Evolutionary conservation across 2,888 invertebrate genomes (phyloP).

Genomic region (Sipunculus nudus): DNA sequence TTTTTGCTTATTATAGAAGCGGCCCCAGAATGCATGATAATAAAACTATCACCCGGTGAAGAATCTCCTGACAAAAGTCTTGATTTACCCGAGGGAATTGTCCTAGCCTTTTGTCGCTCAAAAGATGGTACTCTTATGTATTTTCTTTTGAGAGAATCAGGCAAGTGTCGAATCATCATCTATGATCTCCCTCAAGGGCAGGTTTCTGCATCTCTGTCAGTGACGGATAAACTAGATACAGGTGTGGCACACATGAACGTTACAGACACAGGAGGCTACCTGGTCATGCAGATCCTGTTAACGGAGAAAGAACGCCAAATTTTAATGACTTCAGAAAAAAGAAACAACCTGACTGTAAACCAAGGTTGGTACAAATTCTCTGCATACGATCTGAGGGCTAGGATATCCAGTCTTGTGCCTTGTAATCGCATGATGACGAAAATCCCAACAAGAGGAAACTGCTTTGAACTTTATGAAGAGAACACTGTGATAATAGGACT

Average conservation of each 20-base stretch:
- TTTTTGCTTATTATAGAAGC: too few relatives aligned
- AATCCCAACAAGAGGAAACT: slow-evolving; percentile 49
- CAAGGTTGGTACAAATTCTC: slow-evolving; percentile 34
- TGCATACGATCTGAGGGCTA: slow-evolving; percentile 43
- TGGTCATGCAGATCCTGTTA: slow-evolving; percentile 40
- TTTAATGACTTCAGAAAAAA: slow-evolving; percentile 29
- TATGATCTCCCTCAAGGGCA: too few relatives aligned
- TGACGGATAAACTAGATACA: slow-evolving; percentile 41
- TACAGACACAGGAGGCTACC: slow-evolving; percentile 42
- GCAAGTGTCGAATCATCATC: too few relatives aligned
- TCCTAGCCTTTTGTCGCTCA: too few relatives aligned
- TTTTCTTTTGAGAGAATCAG: too few relatives aligned
- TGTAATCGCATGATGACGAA: slow-evolving; percentile 49
- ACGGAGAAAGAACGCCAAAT: slow-evolving; percentile 47
- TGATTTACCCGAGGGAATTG: too few relatives aligned
- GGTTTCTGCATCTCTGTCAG: slow-evolving; percentile 40
- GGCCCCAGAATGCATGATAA: too few relatives aligned
- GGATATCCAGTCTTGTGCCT: slow-evolving; percentile 40
- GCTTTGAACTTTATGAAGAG: slow-evolving; percentile 40
- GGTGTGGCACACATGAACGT: slow-evolving; percentile 39
- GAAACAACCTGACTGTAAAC: slow-evolving; percentile 42
- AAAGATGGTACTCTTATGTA: too few relatives aligned
- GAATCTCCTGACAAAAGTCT: too few relatives aligned
- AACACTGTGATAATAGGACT: slow-evolving; percentile 43
- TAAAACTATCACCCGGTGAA: too few relatives aligned